Percentiles rank a stretch among this genome's conserved stretches.
Evolutionary conservation across 2,888 invertebrate species (phyloP).

Genomic region (Papilio demoleus): DNA sequence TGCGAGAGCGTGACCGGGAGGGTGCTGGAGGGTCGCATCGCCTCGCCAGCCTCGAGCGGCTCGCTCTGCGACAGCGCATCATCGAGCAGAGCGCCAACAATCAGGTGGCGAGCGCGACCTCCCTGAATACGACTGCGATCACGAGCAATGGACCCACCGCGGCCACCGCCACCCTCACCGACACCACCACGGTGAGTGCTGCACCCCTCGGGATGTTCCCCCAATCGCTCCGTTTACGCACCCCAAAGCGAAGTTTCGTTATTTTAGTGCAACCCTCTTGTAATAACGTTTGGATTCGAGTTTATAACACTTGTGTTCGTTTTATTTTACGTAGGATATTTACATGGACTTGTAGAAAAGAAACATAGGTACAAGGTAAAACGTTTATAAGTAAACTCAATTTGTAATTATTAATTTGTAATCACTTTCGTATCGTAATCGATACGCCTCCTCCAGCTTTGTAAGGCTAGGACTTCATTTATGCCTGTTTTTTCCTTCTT

Average conservation of each 20-base stretch:
- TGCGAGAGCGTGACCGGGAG: slow-evolving; percentile 86
- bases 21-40: slow-evolving; percentile 90
- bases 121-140: slow-evolving; percentile 61
- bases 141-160: slow-evolving; percentile 72
- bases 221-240: slow-evolving; percentile 70
- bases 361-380: background rate
- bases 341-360: background rate
- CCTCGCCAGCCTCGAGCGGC: slow-evolving; percentile 91
- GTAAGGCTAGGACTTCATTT: background rate
- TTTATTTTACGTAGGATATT: slow-evolving; percentile 31
- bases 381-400: background rate
- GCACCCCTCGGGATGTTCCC: slow-evolving; percentile 73
- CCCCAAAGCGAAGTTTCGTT: slow-evolving; percentile 71
- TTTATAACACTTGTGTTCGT: slow-evolving; percentile 36
- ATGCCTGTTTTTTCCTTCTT: too few species aligned
- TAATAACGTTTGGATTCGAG: slow-evolving; percentile 28
- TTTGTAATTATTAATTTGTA: background rate
- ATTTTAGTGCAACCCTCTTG: slow-evolving; percentile 60
- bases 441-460: too few species aligned
- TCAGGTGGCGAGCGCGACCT: slow-evolving; percentile 66
- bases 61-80: slow-evolving; percentile 91
- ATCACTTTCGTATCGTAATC: too few species aligned
- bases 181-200: slow-evolving; percentile 83
- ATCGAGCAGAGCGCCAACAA: slow-evolving; percentile 86
- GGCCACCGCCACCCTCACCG: slow-evolving; percentile 80